phyloP scores from a whole-genome alignment of 2,888 invertebrate genomes.

The Coleophora flavipennella region DNA sequence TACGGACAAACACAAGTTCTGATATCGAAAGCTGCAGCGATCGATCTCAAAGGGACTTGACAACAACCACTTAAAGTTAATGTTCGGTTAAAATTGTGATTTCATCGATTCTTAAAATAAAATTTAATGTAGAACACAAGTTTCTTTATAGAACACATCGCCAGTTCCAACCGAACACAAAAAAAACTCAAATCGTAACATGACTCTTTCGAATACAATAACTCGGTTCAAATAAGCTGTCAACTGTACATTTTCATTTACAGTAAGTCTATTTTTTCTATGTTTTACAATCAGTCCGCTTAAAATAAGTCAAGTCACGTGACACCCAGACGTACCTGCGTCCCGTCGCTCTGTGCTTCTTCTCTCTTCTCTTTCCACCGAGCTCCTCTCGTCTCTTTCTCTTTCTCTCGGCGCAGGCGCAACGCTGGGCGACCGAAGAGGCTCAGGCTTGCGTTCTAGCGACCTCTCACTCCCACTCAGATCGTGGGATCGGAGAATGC shows the following conservation, averaged over 20 bases:
- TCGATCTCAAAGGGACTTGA: conserved; percentile 36
- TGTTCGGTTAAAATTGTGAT: too few relatives aligned
- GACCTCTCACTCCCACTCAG: conserved; percentile 41
- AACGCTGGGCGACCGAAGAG: conserved; percentile 58
- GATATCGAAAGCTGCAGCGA: conserved; percentile 34
- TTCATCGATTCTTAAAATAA: too few relatives aligned
- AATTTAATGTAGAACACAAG: too few relatives aligned
- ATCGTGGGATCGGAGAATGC: conserved; percentile 86
- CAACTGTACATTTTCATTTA: too few relatives aligned
- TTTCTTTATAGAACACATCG: too few relatives aligned
- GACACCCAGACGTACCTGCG: conserved; percentile 34
- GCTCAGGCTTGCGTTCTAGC: conserved; percentile 59
- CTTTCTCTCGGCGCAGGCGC: conserved; percentile 33
- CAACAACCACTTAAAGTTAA: conserved; percentile 11
- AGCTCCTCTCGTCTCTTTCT: conserved; percentile 29
- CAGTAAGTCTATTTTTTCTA: too few relatives aligned
- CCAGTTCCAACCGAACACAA: too few relatives aligned
- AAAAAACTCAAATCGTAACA: too few relatives aligned
- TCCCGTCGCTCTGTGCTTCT: conserved; percentile 31
- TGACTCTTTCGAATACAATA: too few relatives aligned
- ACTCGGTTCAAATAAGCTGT: too few relatives aligned
- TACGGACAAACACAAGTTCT: conserved; percentile 42
- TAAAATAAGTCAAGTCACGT: too few relatives aligned
- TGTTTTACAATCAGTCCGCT: too few relatives aligned
- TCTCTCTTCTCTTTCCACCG: conserved; percentile 28